Base-by-base conservation (phyloP, 2,797 vertebrate species). In the Cuculus canorus region DNA sequence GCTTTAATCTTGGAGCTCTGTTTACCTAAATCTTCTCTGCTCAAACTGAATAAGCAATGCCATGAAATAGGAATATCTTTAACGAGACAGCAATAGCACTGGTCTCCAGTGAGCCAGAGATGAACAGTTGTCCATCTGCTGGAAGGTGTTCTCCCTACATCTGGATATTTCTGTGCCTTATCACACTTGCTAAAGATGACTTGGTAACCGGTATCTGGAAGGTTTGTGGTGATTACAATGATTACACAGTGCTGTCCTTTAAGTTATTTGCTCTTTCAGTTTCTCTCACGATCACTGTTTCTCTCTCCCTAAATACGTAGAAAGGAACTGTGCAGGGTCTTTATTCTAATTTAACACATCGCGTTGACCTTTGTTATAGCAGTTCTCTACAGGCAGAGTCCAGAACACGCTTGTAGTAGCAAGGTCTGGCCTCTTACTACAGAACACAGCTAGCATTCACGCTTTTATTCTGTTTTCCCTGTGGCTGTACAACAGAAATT, bases 151-250 rank as follows among this genome's bases (percentile, higher is more conserved):
- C 78, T 85, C 57, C 43, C 50, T 59, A 13, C 0, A 0, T 52
- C 61, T 87, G 81, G 71, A 3, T 90, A 81, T 76, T 92, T 94
- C 90, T 87, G 93, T 96, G 95, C 96, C 95, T 95, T 97, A 97
- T 64, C 39, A 14, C 43, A 84, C 68, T 94, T 59, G 86, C 65
- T 82, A 32, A 92, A 85, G 92, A 56, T 83, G 24, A 83, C 71
- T 86, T 0, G 2, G 3, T 61, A 30, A 39, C 27, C 56, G 9
- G 13, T 90, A 57, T 53, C 75, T 70, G 66, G 43, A 76, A 79
- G 33, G 33, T 56, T 47, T 82, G 52, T 52, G 71, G 57, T 81
- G 48, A 52, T 60, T 25, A 1, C 10, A 21, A 53, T 81, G 48
- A 52, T 56, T 25, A 1, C 11, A 18, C 15, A 50, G 50, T 64